Evolutionary conservation across 2,113 vertebrate genomes (phyloP), one percentile per base, ranked within the genome.

Genomic region (Catharus fuscescens): DNA sequence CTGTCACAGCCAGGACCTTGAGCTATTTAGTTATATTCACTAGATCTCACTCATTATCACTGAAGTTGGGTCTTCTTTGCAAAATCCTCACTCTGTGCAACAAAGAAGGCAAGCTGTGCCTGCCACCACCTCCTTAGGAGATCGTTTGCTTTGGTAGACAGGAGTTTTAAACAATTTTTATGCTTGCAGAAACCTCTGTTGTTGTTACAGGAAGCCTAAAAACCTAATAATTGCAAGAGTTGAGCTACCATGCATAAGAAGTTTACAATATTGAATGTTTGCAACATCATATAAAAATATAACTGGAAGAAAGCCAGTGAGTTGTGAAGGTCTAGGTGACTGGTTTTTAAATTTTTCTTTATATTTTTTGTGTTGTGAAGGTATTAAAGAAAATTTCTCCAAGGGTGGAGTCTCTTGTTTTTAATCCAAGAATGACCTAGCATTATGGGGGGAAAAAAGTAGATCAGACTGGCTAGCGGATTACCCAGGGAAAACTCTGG

Each of bases 401-500:
- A 59, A 74, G 87, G 83, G 73, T 90, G 76, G 69, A 96, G 79
- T n/a, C 69, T 92, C 89, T 93, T 92, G 56, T 94, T 96, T 95
- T 94, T 93, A 97, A 97, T 97, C 95, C 91, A 89, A 89, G 95
- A 77, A 65, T 90, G 95, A 94, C 93, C 92, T 92, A 71, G 88
- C 71, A 84, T 54, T 67, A 48, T 19, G 23, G 25, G 50, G 25
- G 29, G 29, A n/a, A 81, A 91, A 59, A 89, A 95, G 86, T 73
- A 95, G 95, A 88, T 79, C 94, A 97, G 97, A 96, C 94, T 89
- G 93, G 89, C 90, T 92, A 93, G 86, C 5, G 60, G 97, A 97
- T 97, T 97, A 97, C 57, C 96, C 71, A 78, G 86, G 97, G 95
- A 96, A 97, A 98, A 98, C 92, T 93, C 66, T 95, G 96, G 69